Conservation (phyloP, 2,113 vertebrate genomes). For the Centropristis striata region DNA sequence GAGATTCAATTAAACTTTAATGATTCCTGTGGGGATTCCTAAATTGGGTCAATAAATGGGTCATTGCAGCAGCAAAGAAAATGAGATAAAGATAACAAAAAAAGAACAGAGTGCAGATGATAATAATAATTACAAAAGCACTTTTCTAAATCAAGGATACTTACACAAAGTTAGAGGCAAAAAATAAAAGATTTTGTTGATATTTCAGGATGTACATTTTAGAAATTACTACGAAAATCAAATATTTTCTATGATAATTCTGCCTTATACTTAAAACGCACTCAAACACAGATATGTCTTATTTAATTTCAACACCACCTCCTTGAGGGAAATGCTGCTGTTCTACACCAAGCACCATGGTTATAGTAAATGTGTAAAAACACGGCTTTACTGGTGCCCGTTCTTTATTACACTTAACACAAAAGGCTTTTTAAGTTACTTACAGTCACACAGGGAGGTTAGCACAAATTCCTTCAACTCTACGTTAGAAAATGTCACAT, state of each 20-base stretch:
- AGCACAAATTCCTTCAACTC: neutral
- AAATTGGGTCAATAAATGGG: slow-evolving; percentile 65
- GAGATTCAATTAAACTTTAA: slow-evolving; percentile 41
- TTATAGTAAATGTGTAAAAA: too few relatives aligned
- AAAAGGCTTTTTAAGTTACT: too few relatives aligned
- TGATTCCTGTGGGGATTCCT: slow-evolving; percentile 28
- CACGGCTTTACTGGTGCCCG: too few relatives aligned
- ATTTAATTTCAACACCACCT: neutral
- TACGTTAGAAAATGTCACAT: neutral
- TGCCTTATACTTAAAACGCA: too few relatives aligned
- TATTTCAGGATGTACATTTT: neutral
- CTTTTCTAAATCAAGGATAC: neutral
- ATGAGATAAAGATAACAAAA: neutral
- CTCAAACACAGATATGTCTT: neutral
- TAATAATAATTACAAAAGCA: slow-evolving; percentile 30
- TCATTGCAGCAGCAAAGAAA: slow-evolving; percentile 23
- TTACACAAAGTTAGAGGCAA: neutral
- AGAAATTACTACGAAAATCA: neutral
- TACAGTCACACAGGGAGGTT: slow-evolving; percentile 1
- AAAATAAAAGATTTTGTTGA: neutral
- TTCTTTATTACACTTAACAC: too few relatives aligned
- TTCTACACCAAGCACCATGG: too few relatives aligned
- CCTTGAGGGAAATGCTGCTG: neutral
- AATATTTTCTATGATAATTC: neutral
- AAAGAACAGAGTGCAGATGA: slow-evolving; percentile 19